Conservation (phyloP, 1,140 invertebrate genomes). For the Cepaea nemoralis region DNA sequence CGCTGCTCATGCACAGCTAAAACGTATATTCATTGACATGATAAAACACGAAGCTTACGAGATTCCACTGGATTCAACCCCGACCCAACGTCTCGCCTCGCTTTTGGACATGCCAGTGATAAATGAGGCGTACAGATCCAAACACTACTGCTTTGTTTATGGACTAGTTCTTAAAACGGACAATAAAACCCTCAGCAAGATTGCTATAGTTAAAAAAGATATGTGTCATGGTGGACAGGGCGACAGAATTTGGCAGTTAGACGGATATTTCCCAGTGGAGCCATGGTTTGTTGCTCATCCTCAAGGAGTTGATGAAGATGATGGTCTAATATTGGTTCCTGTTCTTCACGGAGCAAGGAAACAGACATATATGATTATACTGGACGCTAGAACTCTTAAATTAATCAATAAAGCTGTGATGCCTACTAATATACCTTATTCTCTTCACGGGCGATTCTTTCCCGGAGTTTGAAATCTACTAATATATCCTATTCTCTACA, state of each 20-base stretch:
- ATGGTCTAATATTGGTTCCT: constrained; percentile 61
- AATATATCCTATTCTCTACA: no score
- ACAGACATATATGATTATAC: constrained; percentile 55
- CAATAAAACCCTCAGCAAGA: constrained; percentile 49
- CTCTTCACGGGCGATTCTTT: constrained; percentile 65
- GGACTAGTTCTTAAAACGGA: constrained; percentile 62
- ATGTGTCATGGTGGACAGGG: constrained; percentile 50
- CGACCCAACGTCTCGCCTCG: constrained; percentile 38
- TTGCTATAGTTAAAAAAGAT: constrained; percentile 66
- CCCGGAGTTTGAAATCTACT: constrained; percentile 24
- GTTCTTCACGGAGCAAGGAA: constrained; percentile 55
- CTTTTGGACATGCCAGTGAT: constrained; percentile 65
- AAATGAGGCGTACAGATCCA: constrained; percentile 60
- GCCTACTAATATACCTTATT: constrained; percentile 61
- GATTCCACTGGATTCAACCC: background rate
- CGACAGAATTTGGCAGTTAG: constrained; percentile 52
- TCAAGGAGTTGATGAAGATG: constrained; percentile 54
- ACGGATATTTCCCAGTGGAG: constrained; percentile 61
- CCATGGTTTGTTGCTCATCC: constrained; percentile 62
- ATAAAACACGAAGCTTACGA: constrained; percentile 29
- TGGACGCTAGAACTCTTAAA: constrained; percentile 59
- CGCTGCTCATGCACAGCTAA: constrained; percentile 44
- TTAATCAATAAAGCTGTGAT: constrained; percentile 51
- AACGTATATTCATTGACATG: constrained; percentile 57
- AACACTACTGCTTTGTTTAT: constrained; percentile 63